Evolutionary conservation across 1,140 invertebrate genomes (phyloP), one percentile per base, ranked within the genome.

Genomic region (Brachionus sp.): DNA sequence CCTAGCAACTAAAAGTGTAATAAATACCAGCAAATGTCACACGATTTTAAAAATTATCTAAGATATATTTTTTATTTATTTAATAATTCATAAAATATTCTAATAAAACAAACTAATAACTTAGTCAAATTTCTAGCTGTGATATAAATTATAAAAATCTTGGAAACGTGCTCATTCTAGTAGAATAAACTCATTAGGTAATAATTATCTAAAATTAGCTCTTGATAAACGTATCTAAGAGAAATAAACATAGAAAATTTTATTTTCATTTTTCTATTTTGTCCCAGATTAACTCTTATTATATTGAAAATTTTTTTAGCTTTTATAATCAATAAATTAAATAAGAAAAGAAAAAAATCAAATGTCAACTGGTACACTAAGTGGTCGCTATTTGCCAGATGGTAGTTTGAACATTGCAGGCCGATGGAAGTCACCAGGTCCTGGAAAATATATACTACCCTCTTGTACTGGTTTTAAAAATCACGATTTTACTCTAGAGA

Each of bases 401-500:
- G 77, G 77, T 12, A 80, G 10, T 2, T 23, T 80, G 33, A 80
- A 80, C 25, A 62, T 80, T 10, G 77, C 77, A 10, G 77, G 25
- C 25, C 35, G 77, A 4, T 80, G 77, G 77, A 80, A 80, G 37
- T 80, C 77, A 19, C 77, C 77, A 46, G 70, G 70, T 46, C 70
- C 70, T 19, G 70, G 39, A 50, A 80, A 62, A 12, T 80, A 80
- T 13, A 16, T 80, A 10, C 50, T 80, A 2, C 77, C 46, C 2
- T 80, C 77, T 6, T 62, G 77, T 62, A 66, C 62, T 57, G 77
- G 77, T 42, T 80, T 62, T 62, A 37, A 25, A 42, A 62, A 80
- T 29, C 50, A 57, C 39, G 62, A 80, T 50, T 42, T 66, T 57
- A 57, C 62, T n/a, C 13, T 80, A 12, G 77, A 80, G 33, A 80